Evolutionary conservation across 2,888 invertebrate genomes (phyloP).

Genomic region (Lampropteryx suffumata): DNA sequence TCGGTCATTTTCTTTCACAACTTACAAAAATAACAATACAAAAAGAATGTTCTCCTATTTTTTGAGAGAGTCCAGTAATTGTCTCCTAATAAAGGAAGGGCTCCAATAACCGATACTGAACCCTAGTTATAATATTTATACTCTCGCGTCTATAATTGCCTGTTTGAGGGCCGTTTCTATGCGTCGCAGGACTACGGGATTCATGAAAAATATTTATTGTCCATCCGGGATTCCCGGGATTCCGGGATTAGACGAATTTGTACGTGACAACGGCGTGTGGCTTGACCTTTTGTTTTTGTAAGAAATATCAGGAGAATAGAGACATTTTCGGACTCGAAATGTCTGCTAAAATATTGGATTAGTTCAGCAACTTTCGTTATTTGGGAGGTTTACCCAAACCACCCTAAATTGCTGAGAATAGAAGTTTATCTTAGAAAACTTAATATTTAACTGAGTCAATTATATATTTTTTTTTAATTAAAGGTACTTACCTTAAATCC

Average conservation of each 20-base stretch:
- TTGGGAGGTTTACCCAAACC: not conserved
- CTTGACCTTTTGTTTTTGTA: slow-evolving; percentile 43
- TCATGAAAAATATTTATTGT: slow-evolving; percentile 80
- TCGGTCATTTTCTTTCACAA: too few species aligned
- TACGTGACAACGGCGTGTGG: slow-evolving; percentile 60
- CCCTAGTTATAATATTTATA: slow-evolving; percentile 65
- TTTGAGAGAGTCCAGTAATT: slow-evolving; percentile 17
- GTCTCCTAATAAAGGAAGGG: slow-evolving; percentile 19
- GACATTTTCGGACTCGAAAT: slow-evolving; percentile 4
- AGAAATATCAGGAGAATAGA: slow-evolving; percentile 13
- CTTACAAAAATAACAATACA: slow-evolving; percentile 11
- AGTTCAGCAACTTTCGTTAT: not conserved
- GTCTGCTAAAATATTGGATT: not conserved
- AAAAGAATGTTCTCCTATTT: slow-evolving; percentile 6
- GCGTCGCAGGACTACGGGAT: slow-evolving; percentile 68
- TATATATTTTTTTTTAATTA: too few species aligned
- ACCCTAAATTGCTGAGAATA: too few species aligned
- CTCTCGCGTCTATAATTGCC: slow-evolving; percentile 78
- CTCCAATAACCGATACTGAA: slow-evolving; percentile 41
- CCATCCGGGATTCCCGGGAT: slow-evolving; percentile 51
- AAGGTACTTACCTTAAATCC: too few species aligned
- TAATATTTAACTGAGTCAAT: too few species aligned
- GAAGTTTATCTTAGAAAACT: too few species aligned
- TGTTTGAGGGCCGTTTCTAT: slow-evolving; percentile 79
- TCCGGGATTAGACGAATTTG: slow-evolving; percentile 75